Evolutionary conservation across 2,113 vertebrate species (phyloP).

Genomic region (Oncorhynchus nerka): DNA sequence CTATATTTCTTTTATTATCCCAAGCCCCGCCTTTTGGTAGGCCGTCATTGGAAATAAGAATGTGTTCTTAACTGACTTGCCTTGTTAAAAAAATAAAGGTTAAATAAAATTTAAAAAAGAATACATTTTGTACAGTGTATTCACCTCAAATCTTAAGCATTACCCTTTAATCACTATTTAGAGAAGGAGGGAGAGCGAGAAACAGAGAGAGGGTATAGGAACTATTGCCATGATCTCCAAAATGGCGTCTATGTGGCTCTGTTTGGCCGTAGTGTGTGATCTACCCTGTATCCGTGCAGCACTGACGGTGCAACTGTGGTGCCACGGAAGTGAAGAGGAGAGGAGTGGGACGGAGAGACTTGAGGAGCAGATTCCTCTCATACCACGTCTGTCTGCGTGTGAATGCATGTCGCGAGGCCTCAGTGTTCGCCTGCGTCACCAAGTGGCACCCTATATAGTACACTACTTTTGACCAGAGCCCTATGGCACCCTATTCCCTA

Average conservation of each 20-base stretch:
- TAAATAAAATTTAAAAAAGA: too few relatives aligned
- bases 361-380: neutral
- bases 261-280: neutral
- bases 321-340: neutral
- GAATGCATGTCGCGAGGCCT: too few relatives aligned
- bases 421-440: too few relatives aligned
- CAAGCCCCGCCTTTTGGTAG: too few relatives aligned
- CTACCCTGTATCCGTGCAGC: neutral
- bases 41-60: too few relatives aligned
- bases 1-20: too few relatives aligned
- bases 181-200: neutral
- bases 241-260: conserved; percentile 19
- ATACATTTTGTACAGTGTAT: neutral
- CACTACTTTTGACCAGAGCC: too few relatives aligned
- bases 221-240: conserved; percentile 21
- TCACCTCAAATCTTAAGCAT: neutral
- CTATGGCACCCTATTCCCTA: too few relatives aligned
- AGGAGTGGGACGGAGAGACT: neutral
- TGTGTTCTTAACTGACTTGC: too few relatives aligned
- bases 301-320: neutral
- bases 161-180: neutral
- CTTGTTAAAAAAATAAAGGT: too few relatives aligned
- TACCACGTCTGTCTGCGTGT: neutral
- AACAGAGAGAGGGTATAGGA: neutral
- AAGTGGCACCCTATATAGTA: too few relatives aligned